Evolutionary conservation across 2,113 vertebrate species (phyloP).

Genomic region (Nothocercus nigrocapillus): DNA sequence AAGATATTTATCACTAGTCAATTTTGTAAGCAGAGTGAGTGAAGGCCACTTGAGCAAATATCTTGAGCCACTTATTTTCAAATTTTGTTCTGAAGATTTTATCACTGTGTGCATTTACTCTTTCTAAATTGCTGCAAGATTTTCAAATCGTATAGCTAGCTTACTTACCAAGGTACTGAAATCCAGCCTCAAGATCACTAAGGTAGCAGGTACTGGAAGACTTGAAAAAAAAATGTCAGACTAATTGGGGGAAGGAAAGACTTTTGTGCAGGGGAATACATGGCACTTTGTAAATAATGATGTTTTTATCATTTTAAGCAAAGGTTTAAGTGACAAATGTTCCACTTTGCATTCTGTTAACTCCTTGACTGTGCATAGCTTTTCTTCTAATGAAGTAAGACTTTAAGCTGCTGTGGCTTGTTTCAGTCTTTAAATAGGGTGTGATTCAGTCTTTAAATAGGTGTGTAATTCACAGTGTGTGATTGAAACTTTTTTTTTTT

Average conservation of each 20-base stretch:
- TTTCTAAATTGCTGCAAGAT: not conserved
- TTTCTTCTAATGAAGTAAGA: slow-evolving; percentile 23
- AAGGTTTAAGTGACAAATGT: not conserved
- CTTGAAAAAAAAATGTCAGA: not conserved
- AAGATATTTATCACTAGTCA: not conserved
- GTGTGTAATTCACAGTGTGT: not conserved
- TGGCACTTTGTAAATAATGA: not conserved
- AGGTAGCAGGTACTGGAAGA: not conserved
- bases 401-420: not conserved
- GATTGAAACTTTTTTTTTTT: slow-evolving; percentile 5
- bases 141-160: not conserved
- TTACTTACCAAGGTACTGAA: not conserved
- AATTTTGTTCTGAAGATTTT: not conserved
- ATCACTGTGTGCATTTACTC: not conserved
- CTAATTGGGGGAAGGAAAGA: not conserved
- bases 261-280: not conserved
- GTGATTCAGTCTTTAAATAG: slow-evolving; percentile 44
- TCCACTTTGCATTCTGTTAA: not conserved
- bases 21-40: not conserved
- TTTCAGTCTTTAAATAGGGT: slow-evolving; percentile 47
- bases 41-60: not conserved
- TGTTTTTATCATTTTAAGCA: not conserved
- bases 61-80: not conserved
- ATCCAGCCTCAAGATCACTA: not conserved
- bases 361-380: not conserved